Evolutionary conservation across 2,113 vertebrate genomes (phyloP), one percentile per base, ranked within the genome.

Genomic region (Trematocara stigmaticum): DNA sequence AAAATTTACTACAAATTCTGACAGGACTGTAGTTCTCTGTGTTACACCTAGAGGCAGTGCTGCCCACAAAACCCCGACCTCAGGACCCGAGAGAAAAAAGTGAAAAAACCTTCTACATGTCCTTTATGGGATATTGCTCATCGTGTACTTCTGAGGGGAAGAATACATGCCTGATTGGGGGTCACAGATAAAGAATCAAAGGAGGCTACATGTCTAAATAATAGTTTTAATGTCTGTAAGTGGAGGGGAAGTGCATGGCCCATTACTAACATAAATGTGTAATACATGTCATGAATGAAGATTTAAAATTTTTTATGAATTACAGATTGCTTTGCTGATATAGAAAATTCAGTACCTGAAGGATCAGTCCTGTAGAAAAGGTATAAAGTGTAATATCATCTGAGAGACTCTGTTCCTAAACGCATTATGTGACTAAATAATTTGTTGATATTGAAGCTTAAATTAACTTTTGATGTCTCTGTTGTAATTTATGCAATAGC

Each of bases 21-120:
- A 49, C 7, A 23, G 31, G 55, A 26, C 56, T 93, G 91, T 47
- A 94, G 79, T 95, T 91, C 84, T 31, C 23, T 1, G 3, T 87
- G 45, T 56, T 7, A 42, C 94, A 40, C 40, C 85, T 94, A 93
- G 95, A 85, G 94, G 95, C 95, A 94, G 91, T 87, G 90, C 74
- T 94, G 94, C 81, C 95, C 89, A 93, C 87, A 90, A 94, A 96
- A 94, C 90, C 31, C 26, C 76, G 61, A 81, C 86, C 84, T 83
- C 38, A 35, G 78, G 71, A 26, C 81, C 51, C 38, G 6, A 83
- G 64, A 35, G 26, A 42, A 49, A 78, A 40, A 78, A 81, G 69
- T 69, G 20, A 47, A 47, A 79, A 40, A 78, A 79, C 31, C 74
- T 29, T 4, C 45, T 47, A 45, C 40, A 16, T 59, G 7, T 57